phyloP scores from a whole-genome alignment of 2,113 vertebrate genomes.

The Mesembrinibis cayennensis region DNA sequence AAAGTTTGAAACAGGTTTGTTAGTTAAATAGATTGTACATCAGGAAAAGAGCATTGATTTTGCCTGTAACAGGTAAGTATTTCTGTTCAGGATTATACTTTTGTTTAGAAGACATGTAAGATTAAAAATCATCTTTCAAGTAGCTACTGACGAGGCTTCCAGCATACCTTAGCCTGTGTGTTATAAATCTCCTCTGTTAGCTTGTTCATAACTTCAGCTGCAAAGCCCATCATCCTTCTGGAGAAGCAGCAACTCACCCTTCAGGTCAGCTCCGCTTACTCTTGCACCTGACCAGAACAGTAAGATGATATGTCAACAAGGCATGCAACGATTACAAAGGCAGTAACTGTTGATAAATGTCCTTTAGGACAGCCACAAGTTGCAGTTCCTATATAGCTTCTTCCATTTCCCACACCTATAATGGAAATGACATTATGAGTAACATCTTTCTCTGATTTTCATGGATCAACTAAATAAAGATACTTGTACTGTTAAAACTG shows the following conservation, averaged over 20 bases:
- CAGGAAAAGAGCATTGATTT: neutral
- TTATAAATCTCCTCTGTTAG: neutral
- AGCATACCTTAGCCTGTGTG: neutral
- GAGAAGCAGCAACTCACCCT: neutral
- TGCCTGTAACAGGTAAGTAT: neutral
- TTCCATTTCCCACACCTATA: neutral
- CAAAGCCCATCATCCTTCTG: neutral
- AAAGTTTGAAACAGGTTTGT: neutral
- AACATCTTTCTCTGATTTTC: neutral
- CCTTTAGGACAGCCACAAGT: neutral
- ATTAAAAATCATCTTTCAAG: neutral
- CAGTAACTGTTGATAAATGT: accelerated
- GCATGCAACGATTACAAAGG: too few relatives aligned
- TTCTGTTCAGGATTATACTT: neutral
- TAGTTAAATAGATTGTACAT: neutral
- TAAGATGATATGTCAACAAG: neutral
- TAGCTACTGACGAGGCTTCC: neutral
- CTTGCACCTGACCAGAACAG: neutral
- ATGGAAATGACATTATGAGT: neutral
- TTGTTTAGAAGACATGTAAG: neutral
- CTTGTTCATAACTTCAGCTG: neutral
- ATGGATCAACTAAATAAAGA: neutral
- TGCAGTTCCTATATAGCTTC: accelerated
- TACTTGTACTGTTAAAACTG: neutral
- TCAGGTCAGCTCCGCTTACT: neutral